Conservation (phyloP, 37 sponge, comb jelly and placozoan species). For the Ephydatia muelleri region DNA sequence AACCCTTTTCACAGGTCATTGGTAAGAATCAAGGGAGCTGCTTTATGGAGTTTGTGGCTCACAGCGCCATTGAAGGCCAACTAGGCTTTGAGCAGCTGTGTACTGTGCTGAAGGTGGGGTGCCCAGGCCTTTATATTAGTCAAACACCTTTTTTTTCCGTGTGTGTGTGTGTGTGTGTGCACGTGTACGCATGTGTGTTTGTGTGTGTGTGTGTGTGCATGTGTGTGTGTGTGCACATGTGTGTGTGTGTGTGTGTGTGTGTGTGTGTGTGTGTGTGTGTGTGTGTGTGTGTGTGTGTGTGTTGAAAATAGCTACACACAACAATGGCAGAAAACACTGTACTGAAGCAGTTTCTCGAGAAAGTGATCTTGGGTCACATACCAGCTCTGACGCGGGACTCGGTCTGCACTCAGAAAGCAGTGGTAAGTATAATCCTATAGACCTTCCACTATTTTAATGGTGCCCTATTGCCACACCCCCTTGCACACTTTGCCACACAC, state of each 20-base stretch:
- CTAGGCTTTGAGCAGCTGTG: slow-evolving; percentile 16
- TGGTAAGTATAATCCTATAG: neutral
- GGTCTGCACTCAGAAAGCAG: neutral
- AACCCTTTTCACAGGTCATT: no score
- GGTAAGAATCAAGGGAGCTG: neutral
- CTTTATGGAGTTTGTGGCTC: slow-evolving; percentile 22
- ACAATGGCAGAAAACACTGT: slow-evolving; percentile 12
- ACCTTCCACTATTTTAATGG: neutral
- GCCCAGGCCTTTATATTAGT: no score
- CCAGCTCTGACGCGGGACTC: neutral
- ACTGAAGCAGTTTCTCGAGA: slow-evolving; percentile 40
- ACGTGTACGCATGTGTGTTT: no score
- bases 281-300: neutral
- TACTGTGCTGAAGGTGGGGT: slow-evolving; percentile 7
- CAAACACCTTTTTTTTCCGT: no score
- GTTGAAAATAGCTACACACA: no score
- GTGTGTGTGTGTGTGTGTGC: no score
- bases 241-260: slow-evolving; percentile 17
- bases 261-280: slow-evolving; percentile 1
- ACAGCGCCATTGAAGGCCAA: neutral
- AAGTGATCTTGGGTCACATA: slow-evolving; percentile 4
- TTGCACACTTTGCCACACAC: no score
- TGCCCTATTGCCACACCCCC: no score
- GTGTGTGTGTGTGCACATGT: slow-evolving; percentile 7
- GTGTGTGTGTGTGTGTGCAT: slow-evolving; percentile 3